Evolutionary conservation across 2,113 vertebrate genomes (phyloP), one percentile per base, ranked within the genome.

Genomic region (Geococcyx californianus): DNA sequence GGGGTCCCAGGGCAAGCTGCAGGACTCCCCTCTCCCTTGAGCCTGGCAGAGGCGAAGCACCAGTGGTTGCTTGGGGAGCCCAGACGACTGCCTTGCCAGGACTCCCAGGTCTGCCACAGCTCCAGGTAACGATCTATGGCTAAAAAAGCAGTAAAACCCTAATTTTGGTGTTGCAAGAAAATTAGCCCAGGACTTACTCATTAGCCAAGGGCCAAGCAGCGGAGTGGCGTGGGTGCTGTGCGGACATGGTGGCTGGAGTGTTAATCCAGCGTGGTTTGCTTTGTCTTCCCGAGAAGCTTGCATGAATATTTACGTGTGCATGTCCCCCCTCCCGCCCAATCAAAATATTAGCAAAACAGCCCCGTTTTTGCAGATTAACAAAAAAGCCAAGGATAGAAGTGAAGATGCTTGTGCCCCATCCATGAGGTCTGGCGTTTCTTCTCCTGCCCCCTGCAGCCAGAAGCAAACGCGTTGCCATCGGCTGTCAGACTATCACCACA

Each of bases 1-100:
- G 33, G 36, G 8, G 6, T 5, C n/a, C 0, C 0, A 5, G 58
- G 31, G 51, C 36, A 15, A 54, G 36, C 77, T 52, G 77, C 28
- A 47, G 68, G 23, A 16, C 29, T 56, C 17, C 49, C 34, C 15
- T 44, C 4, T 51, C 38, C 69, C 34, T 80, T 1, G 2, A 55
- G 70, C 31, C 64, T 5, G 2, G 40, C 55, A 31, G 14, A 62
- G 24, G 36, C 11, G 6, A 58, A 89, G 36, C 51, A 31, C 1
- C 3, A 89, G 38, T 0, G 2, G 16, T 67, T 45, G 80, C 31
- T 25, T 38, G 3, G 1, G 10, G 49, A 59, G 44, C 36, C 16
- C 72, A 88, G 0, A 10, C 9, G 13, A 38, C 21, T 79, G 47
- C 56, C 56, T 36, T 20, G 44, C 51, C n/a, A 25, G 45, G n/a